A percentile compares a stretch with the other conserved stretches of the same genome.
Conservation (phyloP, 2,888 invertebrate genomes). For the Pinctada fucata region DNA sequence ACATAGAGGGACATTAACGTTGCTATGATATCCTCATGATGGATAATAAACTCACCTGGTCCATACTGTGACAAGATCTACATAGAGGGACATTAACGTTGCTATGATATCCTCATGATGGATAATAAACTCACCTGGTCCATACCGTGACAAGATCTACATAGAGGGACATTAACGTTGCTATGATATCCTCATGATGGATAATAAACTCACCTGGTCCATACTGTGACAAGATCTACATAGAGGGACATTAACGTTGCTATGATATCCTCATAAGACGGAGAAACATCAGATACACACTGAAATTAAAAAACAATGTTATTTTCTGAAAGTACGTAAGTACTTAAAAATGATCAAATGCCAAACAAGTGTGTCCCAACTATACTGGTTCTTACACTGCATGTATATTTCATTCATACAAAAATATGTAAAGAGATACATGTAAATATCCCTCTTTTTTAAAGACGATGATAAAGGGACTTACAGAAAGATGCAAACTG, state of each 20-base stretch:
- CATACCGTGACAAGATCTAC: slow-evolving; percentile 44
- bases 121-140: slow-evolving; percentile 38
- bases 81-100: slow-evolving; percentile 49
- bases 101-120: slow-evolving; percentile 45
- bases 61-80: slow-evolving; percentile 43
- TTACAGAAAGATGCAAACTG: too few relatives aligned
- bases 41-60: slow-evolving; percentile 39
- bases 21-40: slow-evolving; percentile 44
- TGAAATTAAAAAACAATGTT: slow-evolving; percentile 2
- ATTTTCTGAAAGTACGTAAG: too few relatives aligned
- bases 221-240: slow-evolving; percentile 43
- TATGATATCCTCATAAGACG: slow-evolving; percentile 38
- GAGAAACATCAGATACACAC: slow-evolving; percentile 1
- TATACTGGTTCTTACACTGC: too few relatives aligned
- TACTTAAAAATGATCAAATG: too few relatives aligned
- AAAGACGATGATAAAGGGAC: too few relatives aligned
- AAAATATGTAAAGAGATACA: too few relatives aligned
- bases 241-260: slow-evolving; percentile 52
- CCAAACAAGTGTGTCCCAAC: too few relatives aligned
- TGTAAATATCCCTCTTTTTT: too few relatives aligned
- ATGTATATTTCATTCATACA: too few relatives aligned
- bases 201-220: slow-evolving; percentile 37
- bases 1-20: slow-evolving; percentile 51
- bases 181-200: slow-evolving; percentile 32
- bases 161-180: slow-evolving; percentile 51